A percentile compares a stretch with the other conserved stretches of the same genome.
Conservation (phyloP, 2,888 invertebrate species). For the Agonopterix arenella region DNA sequence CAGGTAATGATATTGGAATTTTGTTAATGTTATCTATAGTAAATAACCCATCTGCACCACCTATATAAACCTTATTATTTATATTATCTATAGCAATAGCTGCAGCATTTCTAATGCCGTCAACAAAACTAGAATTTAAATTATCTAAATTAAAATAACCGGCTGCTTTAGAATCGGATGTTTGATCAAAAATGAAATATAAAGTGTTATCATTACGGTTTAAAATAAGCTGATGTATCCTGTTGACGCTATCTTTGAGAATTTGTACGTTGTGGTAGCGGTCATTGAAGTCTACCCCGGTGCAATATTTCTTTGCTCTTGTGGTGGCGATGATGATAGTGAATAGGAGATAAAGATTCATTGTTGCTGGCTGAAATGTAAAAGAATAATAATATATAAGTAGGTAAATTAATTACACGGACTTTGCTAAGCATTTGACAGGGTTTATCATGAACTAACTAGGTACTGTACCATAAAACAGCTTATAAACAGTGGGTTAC, state of each 20-base stretch:
- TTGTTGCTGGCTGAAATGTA: constrained; percentile 3
- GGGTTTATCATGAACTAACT: too few relatives aligned
- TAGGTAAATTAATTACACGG: too few relatives aligned
- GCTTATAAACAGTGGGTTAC: too few relatives aligned
- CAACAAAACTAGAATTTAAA: constrained; percentile 32
- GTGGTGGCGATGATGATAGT: constrained; percentile 23
- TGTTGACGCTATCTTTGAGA: constrained; percentile 54
- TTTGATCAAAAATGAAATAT: constrained; percentile 55
- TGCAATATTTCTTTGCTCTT: constrained; percentile 35
- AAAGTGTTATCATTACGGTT: constrained; percentile 50
- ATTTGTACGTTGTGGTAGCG: constrained; percentile 48
- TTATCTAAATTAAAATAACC: constrained; percentile 45
- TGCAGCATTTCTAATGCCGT: constrained; percentile 54
- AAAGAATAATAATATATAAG: too few relatives aligned
- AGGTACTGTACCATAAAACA: too few relatives aligned
- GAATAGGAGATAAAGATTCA: constrained; percentile 27
- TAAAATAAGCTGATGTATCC: constrained; percentile 40
- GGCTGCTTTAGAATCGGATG: constrained; percentile 30
- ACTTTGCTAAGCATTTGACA: too few relatives aligned
- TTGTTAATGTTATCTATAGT: constrained; percentile 40
- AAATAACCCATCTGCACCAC: constrained; percentile 50
- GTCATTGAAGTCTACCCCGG: constrained; percentile 42
- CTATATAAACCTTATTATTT: constrained; percentile 48
- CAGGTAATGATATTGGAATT: constrained; percentile 43
- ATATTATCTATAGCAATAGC: constrained; percentile 48